Evolutionary conservation across 2,888 invertebrate species (phyloP), one percentile per base, ranked within the genome.

Genomic region (Ferdinandea cuprea): DNA sequence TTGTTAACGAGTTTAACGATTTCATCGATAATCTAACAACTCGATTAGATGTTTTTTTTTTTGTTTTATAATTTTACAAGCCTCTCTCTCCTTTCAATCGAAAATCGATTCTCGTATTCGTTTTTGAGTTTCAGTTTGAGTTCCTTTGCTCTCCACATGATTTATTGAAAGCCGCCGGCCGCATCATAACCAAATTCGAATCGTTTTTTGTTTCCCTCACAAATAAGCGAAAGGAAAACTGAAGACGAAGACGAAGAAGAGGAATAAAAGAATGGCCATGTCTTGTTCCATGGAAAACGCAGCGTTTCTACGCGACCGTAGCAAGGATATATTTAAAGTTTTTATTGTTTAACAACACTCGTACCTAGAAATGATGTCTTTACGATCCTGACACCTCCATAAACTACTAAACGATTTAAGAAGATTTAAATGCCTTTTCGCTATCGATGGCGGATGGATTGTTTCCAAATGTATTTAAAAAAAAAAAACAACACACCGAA

Each of bases 381-480:
- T 85, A 76, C 59, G 40, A 69, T 71, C 15, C 76, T 73, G 28
- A 80, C 76, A 85, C 85, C 81, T 85, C 85, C 58, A 85, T 85
- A 85, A 85, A 85, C 32, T 85, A 81, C 85, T 85, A 72, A 85
- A 85, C 81, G 81, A 81, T 81, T 68, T 44, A 71, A 68, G 37
- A 81, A 44, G 50, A 66, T 48, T 42, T 48, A 59, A 76, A 74
- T 63, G 30, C 76, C 40, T 30, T 48, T 40, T 65, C 58, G 71
- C 54, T 44, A 13, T 52, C 15, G 63, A 4, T 15, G 46, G 21
- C 6, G 30, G 32, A 32, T 30, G 40, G 15, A 30, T 8, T 32
- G 32, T 11, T 19, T 66, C 6, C 5, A 28, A 17, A 6, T 52
- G 37, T 48, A 37, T 15, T 17, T 5, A 13, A 40, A 37, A 59